Evolutionary conservation across 2,113 vertebrate genomes (phyloP).

Genomic region (Stigmatopora argus): DNA sequence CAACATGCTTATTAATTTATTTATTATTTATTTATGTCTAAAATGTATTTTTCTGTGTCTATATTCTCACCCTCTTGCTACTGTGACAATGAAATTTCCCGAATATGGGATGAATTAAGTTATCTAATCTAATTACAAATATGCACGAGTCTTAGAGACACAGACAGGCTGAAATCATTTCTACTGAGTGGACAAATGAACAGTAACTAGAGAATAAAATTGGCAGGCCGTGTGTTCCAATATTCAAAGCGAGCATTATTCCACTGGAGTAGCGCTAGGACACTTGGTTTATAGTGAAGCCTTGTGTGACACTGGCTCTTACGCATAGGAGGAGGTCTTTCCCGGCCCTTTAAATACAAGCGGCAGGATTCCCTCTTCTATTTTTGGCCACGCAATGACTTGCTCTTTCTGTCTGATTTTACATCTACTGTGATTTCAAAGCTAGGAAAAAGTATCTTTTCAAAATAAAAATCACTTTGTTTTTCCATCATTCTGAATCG

Average conservation of each 20-base stretch:
- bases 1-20: no score
- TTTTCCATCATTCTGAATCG: background rate
- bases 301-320: slow-evolving; percentile 24
- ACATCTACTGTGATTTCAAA: background rate
- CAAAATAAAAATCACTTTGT: background rate
- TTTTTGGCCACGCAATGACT: slow-evolving; percentile 30
- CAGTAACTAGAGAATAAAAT: background rate
- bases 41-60: no score
- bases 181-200: background rate
- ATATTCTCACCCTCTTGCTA: no score
- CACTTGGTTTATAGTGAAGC: slow-evolving; percentile 58
- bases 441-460: background rate
- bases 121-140: no score
- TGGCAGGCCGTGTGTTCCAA: slow-evolving; percentile 22
- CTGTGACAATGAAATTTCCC: no score
- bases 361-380: slow-evolving; percentile 53
- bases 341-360: slow-evolving; percentile 42
- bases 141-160: background rate
- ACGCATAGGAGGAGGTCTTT: slow-evolving; percentile 37
- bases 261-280: slow-evolving; percentile 56
- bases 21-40: no score
- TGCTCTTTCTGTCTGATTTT: slow-evolving; percentile 2
- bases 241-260: slow-evolving; percentile 47
- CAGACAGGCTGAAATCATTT: background rate
- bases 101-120: no score